Percentiles rank a stretch among this genome's conserved stretches.
Evolutionary conservation across 2,797 vertebrate species (phyloP).

Genomic region (Orientallactaga sibirica): DNA sequence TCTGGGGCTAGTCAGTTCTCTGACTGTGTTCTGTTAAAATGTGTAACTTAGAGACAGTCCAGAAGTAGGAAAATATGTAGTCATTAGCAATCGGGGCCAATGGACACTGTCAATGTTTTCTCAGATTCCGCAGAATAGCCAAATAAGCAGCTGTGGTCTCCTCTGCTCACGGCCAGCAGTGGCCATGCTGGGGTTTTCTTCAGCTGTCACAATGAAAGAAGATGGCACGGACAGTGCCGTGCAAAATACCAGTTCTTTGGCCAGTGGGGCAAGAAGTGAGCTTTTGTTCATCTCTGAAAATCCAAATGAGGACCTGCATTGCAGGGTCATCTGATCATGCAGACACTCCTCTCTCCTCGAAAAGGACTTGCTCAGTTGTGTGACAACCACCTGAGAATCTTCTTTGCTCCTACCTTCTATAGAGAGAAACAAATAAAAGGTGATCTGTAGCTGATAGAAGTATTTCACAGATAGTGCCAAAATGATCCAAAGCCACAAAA

Average conservation of each 20-base stretch:
- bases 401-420: conserved; percentile 16
- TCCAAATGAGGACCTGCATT: neutral
- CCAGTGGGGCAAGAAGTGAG: neutral
- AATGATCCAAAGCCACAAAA: conserved; percentile 55
- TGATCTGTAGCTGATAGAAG: accelerated
- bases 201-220: conserved; percentile 27
- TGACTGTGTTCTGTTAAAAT: neutral
- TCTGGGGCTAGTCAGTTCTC: neutral
- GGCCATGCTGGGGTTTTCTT: neutral
- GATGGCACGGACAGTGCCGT: neutral
- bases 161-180: neutral
- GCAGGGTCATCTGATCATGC: neutral
- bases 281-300: neutral
- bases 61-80: neutral
- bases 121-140: conserved; percentile 2
- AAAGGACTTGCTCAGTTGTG: neutral
- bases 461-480: conserved; percentile 58
- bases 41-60: neutral
- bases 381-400: conserved; percentile 23
- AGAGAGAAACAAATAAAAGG: neutral
- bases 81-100: neutral
- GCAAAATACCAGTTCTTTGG: neutral
- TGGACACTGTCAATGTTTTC: conserved; percentile 9
- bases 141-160: neutral
- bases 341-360: neutral